These are phyloP conservation scores for Calephelis virginiensis DNA, from an alignment of 1,140 invertebrate species.

Conservation along the genomic window DNA sequence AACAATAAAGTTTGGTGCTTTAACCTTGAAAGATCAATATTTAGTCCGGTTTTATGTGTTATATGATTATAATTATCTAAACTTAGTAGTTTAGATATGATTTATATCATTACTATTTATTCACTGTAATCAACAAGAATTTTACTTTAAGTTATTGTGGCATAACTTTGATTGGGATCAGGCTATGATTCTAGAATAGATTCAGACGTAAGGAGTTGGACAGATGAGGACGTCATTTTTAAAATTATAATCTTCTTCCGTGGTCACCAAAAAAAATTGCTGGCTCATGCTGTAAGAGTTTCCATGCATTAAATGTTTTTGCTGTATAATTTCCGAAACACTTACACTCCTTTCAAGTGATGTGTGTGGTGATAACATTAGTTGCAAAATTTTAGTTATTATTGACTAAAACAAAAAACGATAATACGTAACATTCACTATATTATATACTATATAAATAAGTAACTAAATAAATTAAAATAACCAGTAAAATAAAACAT, in stretches of 20 bases:
- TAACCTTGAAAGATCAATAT: conserved; percentile 8
- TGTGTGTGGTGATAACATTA: conserved; percentile 2
- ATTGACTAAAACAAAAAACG: not conserved
- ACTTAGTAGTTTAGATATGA: not conserved
- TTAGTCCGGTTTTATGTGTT: conserved; percentile 1
- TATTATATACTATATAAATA: too few relatives aligned
- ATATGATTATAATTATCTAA: not conserved
- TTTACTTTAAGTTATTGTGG: not conserved
- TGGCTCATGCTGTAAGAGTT: conserved; percentile 1
- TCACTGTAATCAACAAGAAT: too few relatives aligned
- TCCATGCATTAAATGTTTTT: conserved; percentile 5
- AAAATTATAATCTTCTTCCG: not conserved
- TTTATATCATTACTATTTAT: too few relatives aligned
- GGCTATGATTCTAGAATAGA: not conserved
- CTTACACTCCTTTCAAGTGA: not conserved
- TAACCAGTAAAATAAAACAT: not conserved
- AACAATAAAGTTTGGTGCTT: not conserved
- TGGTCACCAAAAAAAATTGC: not conserved
- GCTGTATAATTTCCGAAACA: not conserved
- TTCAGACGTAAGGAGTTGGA: not conserved
- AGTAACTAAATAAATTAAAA: conserved; percentile 4
- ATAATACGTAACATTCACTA: not conserved
- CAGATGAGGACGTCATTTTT: not conserved
- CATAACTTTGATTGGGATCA: conserved; percentile 1
- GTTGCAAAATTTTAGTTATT: not conserved